These are phyloP conservation scores for Gymnothorax javanicus DNA, from an alignment of 2,797 vertebrate genomes.

Conservation along the genomic window DNA sequence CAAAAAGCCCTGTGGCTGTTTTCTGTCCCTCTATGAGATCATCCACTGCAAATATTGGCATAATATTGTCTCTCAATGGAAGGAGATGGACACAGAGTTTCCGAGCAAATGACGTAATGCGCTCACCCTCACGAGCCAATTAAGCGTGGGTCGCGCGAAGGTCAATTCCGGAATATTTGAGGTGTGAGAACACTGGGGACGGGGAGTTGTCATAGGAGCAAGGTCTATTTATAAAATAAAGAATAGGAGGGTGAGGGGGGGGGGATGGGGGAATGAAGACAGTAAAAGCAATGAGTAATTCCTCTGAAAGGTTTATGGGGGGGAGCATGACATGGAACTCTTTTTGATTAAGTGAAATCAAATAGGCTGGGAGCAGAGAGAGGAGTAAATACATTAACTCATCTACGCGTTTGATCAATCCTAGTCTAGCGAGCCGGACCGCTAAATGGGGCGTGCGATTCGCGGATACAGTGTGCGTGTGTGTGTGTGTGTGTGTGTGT, in stretches of 20 bases:
- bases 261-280: constrained; percentile 20
- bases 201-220: constrained; percentile 35
- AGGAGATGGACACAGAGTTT: constrained; percentile 31
- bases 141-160: constrained; percentile 21
- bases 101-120: constrained; percentile 36
- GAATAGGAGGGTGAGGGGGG: constrained; percentile 16
- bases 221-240: constrained; percentile 44
- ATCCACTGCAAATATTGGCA: constrained; percentile 29
- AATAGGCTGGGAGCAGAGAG: constrained; percentile 23
- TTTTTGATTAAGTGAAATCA: constrained; percentile 43
- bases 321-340: constrained; percentile 36
- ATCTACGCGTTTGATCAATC: constrained; percentile 31
- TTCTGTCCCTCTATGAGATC: constrained; percentile 36
- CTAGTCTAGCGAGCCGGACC: constrained; percentile 25
- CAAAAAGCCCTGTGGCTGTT: constrained; percentile 38
- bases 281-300: constrained; percentile 36
- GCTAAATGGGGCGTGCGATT: constrained; percentile 27
- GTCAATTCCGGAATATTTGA: constrained; percentile 33
- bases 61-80: constrained; percentile 36
- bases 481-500: neutral
- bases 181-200: constrained; percentile 37
- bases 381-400: constrained; percentile 45
- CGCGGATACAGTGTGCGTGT: neutral
- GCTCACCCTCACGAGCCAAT: constrained; percentile 33
- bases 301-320: constrained; percentile 39